Evolutionary conservation across 2,888 invertebrate species (phyloP).

Genomic region (Cheilosia soror): DNA sequence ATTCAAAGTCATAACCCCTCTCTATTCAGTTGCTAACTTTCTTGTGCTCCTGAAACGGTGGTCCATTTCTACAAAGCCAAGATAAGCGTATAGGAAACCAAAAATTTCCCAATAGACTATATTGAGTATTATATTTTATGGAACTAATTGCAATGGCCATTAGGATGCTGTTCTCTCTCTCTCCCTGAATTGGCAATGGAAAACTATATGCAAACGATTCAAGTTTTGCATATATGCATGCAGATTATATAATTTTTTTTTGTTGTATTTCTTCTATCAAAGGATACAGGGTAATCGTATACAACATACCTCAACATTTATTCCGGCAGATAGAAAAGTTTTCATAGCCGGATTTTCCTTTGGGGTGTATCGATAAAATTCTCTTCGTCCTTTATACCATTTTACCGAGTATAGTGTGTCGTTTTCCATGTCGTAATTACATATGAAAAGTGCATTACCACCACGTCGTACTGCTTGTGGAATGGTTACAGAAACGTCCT

Average conservation of each 20-base stretch:
- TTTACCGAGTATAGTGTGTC: constrained; percentile 93
- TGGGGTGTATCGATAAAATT: constrained; percentile 94
- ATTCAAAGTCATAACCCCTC: constrained; percentile 11
- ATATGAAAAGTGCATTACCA: constrained; percentile 87
- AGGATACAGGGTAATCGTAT: background rate
- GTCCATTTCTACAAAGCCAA: background rate
- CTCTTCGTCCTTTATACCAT: constrained; percentile 93
- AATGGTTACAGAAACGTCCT: constrained; percentile 88
- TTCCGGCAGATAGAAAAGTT: constrained; percentile 86
- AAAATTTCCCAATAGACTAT: constrained; percentile 15
- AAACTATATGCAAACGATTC: background rate
- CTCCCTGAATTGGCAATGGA: background rate
- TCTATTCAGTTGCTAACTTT: background rate
- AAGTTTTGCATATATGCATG: constrained; percentile 14
- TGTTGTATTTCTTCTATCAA: background rate
- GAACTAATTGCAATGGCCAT: constrained; percentile 70
- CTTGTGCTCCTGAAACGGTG: constrained; percentile 6
- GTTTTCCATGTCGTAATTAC: constrained; percentile 92
- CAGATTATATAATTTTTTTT: constrained; percentile 17
- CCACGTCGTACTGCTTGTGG: constrained; percentile 89
- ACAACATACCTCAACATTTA: constrained; percentile 86
- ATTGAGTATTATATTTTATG: constrained; percentile 39
- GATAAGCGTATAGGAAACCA: constrained; percentile 28
- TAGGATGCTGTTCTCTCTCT: constrained; percentile 29
- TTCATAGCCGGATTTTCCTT: constrained; percentile 87